Evolutionary conservation across 2,113 vertebrate species (phyloP).

Genomic region (Centropristis striata): DNA sequence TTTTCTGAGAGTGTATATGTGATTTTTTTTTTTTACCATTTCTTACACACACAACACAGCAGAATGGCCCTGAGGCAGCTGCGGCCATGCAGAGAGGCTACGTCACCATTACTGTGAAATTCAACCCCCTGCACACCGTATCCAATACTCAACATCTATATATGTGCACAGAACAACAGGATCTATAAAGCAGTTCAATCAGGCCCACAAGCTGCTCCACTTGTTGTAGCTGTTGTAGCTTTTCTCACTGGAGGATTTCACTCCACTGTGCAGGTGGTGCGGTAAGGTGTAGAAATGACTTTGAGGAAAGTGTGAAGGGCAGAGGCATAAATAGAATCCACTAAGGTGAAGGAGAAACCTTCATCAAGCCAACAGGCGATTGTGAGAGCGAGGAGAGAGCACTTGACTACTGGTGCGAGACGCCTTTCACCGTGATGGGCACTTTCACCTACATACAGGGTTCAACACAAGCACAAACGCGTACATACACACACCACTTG

Average conservation of each 20-base stretch:
- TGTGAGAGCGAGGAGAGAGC: constrained; percentile 22
- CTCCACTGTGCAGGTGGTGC: constrained; percentile 3
- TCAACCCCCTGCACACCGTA: not conserved
- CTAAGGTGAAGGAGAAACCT: constrained; percentile 51
- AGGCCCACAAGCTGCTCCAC: not conserved
- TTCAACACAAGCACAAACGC: not conserved
- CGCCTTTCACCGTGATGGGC: constrained; percentile 50
- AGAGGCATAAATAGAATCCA: constrained; percentile 52
- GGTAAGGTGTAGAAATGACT: constrained; percentile 43
- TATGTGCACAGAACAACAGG: constrained; percentile 7
- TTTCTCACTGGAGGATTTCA: constrained; percentile 1
- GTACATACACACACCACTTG: not conserved
- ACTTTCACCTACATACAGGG: constrained; percentile 18
- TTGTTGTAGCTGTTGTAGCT: not conserved
- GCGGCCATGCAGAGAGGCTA: constrained; percentile 1
- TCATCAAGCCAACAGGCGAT: constrained; percentile 51
- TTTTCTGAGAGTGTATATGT: too few species aligned
- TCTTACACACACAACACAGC: constrained; percentile 3
- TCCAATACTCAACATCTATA: not conserved
- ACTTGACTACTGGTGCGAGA: constrained; percentile 43
- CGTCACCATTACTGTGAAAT: constrained; percentile 6
- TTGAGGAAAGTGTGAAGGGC: constrained; percentile 62
- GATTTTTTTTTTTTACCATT: not conserved
- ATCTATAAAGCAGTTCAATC: constrained; percentile 8
- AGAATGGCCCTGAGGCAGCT: not conserved